Base-by-base conservation (phyloP, 2,888 invertebrate genomes). In the Drosophila longiperda region DNA sequence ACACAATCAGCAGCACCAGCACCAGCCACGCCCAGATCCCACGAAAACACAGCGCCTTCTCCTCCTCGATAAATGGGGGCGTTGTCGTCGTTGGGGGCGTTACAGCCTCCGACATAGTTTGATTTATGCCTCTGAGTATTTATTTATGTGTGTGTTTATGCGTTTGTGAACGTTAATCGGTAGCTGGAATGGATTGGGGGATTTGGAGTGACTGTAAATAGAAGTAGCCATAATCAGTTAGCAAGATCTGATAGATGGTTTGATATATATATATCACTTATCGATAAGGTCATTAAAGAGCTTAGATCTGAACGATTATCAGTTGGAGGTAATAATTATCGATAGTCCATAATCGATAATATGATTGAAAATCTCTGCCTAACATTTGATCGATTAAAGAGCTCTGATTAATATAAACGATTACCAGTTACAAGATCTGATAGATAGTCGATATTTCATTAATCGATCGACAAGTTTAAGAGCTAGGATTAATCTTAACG, bases 1-100 rank as follows among this genome's bases (percentile, higher is more conserved):
- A 42, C 9, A 63, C 72, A 45, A 82, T 72, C 33, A 91, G 78
- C 1, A 84, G 48, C 5, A 92, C 62, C 2, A 91, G 73, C 17
- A 92, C 79, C 40, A 85, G 52, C 91, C 91, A 91, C 57, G 92
- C 91, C 90, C 91, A 89, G 55, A 82, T 75, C 36, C 91, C 92
- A 11, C 74, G 83, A 63, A 91, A 92, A 63, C 92, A 91, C 49
- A 91, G 78, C 54, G 81, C 82, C 78, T 91, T 91, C 63, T 87
- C 90, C 32, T 69, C 75, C 42, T 89, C 83, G 58, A 48, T 61
- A 60, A 72, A 65, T 55, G 63, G 68, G 54, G 45, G 63, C 63
- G 64, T 32, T 53, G 69, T 68, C 70, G 86, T 83, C 36, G 26
- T 38, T 11, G 3, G 23, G 70, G 82, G 77, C 80, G 75, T 80